These are phyloP conservation scores for Pristiophorus japonicus DNA, from an alignment of 2,113 vertebrate genomes.

Conservation along the genomic window DNA sequence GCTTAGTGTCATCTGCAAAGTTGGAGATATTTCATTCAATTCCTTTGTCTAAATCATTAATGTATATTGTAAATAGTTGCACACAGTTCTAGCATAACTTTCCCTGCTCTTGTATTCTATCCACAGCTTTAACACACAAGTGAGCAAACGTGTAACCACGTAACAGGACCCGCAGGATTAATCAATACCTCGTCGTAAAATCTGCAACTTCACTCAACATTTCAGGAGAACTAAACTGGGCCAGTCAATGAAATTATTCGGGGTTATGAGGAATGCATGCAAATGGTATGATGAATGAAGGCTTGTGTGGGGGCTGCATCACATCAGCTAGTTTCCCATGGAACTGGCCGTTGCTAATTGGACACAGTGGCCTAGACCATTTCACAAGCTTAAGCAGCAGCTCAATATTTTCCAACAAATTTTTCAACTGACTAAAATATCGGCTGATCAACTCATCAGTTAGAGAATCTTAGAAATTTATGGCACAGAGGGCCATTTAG, in stretches of 20 bases:
- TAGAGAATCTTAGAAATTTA: neutral
- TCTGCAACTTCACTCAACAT: neutral
- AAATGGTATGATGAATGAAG: neutral
- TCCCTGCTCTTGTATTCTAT: no score
- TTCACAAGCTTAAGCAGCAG: neutral
- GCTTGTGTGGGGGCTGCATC: no score
- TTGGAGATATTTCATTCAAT: no score
- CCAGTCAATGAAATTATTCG: neutral
- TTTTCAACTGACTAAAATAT: neutral
- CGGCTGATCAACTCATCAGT: neutral
- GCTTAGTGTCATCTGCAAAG: no score
- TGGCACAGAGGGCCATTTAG: no score
- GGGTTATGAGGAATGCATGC: neutral
- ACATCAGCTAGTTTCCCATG: neutral
- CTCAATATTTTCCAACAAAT: neutral
- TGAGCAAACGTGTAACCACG: neutral
- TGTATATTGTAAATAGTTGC: no score
- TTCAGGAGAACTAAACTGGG: neutral
- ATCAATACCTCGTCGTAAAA: neutral
- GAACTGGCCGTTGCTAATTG: neutral
- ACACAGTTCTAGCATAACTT: no score
- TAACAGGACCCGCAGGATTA: neutral
- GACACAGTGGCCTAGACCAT: neutral
- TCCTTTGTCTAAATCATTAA: no score
- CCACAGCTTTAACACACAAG: neutral